Evolutionary conservation across 2,113 vertebrate genomes (phyloP).

Genomic region (Propithecus coquereli): DNA sequence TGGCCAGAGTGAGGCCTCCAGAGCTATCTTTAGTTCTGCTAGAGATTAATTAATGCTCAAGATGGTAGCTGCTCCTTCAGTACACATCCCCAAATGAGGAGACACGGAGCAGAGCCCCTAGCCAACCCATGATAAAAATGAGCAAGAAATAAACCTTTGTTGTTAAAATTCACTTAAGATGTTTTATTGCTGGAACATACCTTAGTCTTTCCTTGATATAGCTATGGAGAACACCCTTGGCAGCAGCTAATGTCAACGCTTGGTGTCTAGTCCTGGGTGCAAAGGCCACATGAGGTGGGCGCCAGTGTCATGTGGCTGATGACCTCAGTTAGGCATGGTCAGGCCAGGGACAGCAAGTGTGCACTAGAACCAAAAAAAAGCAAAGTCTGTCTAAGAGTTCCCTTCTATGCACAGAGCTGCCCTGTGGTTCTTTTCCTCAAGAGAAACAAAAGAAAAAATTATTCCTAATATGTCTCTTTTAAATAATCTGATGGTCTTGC

Average conservation of each 20-base stretch:
- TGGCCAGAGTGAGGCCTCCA: neutral
- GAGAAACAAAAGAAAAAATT: constrained; percentile 5
- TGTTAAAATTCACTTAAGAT: neutral
- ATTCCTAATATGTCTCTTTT: neutral
- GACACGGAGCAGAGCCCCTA: neutral
- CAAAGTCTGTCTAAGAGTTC: neutral
- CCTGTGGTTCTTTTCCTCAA: neutral
- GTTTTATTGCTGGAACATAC: neutral
- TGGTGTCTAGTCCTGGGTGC: neutral
- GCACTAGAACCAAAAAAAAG: neutral
- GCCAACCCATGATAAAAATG: neutral
- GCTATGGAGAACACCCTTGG: neutral
- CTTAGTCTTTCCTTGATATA: neutral
- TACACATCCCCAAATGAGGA: neutral
- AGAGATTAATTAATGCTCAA: neutral
- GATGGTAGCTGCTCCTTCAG: neutral
- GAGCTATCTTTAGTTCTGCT: neutral
- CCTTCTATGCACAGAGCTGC: neutral
- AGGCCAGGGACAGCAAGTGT: neutral
- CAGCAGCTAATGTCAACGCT: neutral
- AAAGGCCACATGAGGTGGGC: neutral
- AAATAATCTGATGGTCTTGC: neutral
- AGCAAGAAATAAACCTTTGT: neutral
- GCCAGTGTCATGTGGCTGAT: neutral
- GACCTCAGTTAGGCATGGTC: neutral